Base-by-base conservation (phyloP, 2,888 invertebrate species). In the Catocala fraxini region DNA sequence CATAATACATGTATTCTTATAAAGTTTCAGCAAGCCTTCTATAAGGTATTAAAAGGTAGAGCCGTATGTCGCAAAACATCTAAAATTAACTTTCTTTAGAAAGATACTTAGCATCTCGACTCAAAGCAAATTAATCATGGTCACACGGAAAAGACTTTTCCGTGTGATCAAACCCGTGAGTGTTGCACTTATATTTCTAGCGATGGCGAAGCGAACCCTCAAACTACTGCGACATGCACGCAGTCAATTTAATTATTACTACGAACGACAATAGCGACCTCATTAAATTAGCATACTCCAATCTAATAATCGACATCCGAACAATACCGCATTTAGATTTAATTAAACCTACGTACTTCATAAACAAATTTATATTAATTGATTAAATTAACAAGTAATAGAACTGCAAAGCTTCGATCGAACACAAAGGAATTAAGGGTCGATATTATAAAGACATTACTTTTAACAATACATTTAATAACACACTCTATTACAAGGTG, bases 391-490 rank as follows among this genome's bases (percentile, higher is more conserved):
- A 53, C 39, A 59, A 61, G 51, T 49, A 42, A 66, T 63, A 62
- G 59, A 47, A 63, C 54, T 51, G 55, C 56, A 58, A 55, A 60
- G n/a, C 51, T 66, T 67, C 57, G 65, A 66, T 70, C 64, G 55
- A 58, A 9, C 9, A 58, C 62, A 61, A 75, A 67, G 51, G 51
- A 61, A 68, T 66, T 70, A 56, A 49, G 13, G 41, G 11, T 56
- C 51, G 41, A 57, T 60, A 61, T 56, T 65, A 66, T 65, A 55
- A 73, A 68, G 63, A 69, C 57, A 59, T 63, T 49, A 39, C 56
- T 34, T 56, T 42, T 34, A 10, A 49, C 12, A 4, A 4, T 0
- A 11, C 34, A 65, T 9, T 12, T 6, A 9, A 73, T 33, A 53
- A 39, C 13, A 52, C 12, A 59, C 61, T 13, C 51, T 75, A 41